These are phyloP conservation scores for Casuarius casuarius DNA, from an alignment of 2,113 vertebrate genomes.

Conservation along the genomic window DNA sequence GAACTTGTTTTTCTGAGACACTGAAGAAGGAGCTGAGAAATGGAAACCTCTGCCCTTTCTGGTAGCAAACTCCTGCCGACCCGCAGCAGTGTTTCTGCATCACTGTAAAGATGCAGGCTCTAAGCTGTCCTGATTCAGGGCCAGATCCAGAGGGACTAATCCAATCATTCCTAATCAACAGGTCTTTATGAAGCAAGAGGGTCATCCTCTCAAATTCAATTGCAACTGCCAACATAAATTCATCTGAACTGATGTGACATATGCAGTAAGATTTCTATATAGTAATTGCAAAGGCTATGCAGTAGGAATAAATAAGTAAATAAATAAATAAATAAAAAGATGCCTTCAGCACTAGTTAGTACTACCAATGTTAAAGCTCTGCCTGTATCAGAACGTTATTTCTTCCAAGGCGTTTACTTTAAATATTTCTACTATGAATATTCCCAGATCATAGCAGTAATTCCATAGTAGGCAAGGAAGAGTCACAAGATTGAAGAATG, in stretches of 20 bases:
- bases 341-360: background rate
- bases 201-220: background rate
- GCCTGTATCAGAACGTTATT: background rate
- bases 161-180: background rate
- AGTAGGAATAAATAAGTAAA: background rate
- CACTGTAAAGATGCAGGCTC: background rate
- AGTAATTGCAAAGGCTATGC: background rate
- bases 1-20: background rate
- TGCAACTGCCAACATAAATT: background rate
- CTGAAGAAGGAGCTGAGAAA: background rate
- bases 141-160: background rate
- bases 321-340: background rate
- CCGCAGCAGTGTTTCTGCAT: background rate
- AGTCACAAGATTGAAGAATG: background rate
- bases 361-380: background rate
- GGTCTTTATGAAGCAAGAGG: background rate
- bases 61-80: background rate
- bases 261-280: background rate
- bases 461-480: background rate
- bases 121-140: background rate
- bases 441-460: background rate
- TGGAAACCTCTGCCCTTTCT: background rate
- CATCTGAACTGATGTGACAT: background rate
- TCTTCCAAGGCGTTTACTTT: background rate
- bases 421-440: background rate